A percentile compares a stretch with the other conserved stretches of the same genome.
These are phyloP conservation scores for Platynereis dumerilii DNA, from an alignment of 2,888 invertebrate genomes.

Conservation along the genomic window DNA sequence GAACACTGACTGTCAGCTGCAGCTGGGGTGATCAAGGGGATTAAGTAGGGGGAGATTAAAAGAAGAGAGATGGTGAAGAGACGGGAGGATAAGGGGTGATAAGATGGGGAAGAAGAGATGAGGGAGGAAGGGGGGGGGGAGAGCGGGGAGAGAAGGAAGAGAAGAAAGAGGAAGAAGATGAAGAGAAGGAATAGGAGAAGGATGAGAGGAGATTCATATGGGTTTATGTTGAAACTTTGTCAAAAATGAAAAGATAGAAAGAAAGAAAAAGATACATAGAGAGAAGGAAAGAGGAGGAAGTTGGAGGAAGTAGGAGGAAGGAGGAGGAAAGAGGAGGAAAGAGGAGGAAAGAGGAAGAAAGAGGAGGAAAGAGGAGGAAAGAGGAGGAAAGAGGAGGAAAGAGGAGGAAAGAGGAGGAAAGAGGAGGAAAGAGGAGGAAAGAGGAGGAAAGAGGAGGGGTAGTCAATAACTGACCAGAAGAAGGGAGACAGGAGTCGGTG, in stretches of 20 bases:
- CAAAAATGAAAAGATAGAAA: background rate
- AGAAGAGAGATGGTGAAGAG: no score
- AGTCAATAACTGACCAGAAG: background rate
- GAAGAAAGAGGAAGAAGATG: no score
- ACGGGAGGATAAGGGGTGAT: no score
- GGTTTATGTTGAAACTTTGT: background rate
- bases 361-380: background rate
- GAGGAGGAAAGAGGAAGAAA: background rate
- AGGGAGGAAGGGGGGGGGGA: no score
- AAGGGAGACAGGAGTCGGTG: background rate
- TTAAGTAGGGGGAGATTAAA: no score
- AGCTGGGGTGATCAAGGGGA: no score
- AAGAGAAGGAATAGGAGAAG: no score
- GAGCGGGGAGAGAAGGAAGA: no score
- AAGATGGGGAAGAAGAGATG: no score
- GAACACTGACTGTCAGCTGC: no score
- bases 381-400: background rate
- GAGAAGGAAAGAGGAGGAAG: background rate
- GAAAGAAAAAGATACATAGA: background rate
- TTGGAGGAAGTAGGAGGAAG: background rate
- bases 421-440: background rate
- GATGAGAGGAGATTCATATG: no score
- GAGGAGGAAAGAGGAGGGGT: background rate
- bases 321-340: background rate
- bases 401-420: background rate